A percentile compares a stretch with the other conserved stretches of the same genome.
Conservation (phyloP, 1,140 invertebrate genomes). For the Apis cerana region DNA sequence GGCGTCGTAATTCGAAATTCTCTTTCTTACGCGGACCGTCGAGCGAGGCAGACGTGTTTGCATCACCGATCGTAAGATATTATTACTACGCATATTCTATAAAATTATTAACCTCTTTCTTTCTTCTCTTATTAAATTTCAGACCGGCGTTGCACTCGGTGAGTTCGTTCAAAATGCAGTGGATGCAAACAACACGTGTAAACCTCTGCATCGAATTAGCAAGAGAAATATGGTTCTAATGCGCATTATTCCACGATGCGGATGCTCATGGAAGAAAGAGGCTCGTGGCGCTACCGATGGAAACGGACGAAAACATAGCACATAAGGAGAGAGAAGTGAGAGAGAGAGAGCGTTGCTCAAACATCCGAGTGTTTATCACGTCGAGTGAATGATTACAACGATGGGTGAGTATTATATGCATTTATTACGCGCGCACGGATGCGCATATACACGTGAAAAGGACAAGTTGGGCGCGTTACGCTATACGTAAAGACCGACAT, state of each 20-base stretch:
- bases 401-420: constrained; percentile 40
- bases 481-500: constrained; percentile 60
- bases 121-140: not conserved
- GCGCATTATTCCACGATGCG: not conserved
- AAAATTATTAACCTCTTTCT: not conserved
- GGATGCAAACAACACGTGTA: not conserved
- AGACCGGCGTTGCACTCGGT: not conserved
- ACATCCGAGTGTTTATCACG: constrained; percentile 39
- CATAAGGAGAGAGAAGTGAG: no score
- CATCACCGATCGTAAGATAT: no score
- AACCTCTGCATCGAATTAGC: not conserved
- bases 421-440: constrained; percentile 37
- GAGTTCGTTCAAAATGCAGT: not conserved
- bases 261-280: not conserved
- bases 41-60: no score
- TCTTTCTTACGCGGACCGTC: no score
- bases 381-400: constrained; percentile 36
- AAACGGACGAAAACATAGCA: no score
- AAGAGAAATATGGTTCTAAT: not conserved
- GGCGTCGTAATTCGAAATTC: no score
- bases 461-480: constrained; percentile 37
- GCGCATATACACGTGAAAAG: constrained; percentile 34
- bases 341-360: not conserved
- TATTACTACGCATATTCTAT: no score
- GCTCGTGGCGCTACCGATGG: no score